A percentile compares a stretch with the other conserved stretches of the same genome.
Evolutionary conservation across 2,113 vertebrate species (phyloP).

Genomic region (Cacatua alba): DNA sequence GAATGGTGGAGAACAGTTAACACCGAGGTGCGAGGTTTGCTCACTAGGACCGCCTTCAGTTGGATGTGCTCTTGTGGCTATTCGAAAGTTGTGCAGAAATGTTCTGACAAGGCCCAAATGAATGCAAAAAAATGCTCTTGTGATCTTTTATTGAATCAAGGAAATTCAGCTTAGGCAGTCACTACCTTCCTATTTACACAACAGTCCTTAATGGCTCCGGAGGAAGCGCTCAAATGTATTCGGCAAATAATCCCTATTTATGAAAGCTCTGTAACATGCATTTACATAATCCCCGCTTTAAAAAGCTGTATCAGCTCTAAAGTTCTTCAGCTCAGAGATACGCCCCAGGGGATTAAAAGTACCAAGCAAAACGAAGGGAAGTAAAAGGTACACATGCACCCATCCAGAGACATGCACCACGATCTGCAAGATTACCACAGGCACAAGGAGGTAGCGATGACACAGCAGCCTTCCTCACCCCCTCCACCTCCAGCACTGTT

Average conservation of each 20-base stretch:
- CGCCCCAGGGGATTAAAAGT: constrained; percentile 26
- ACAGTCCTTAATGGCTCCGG: constrained; percentile 50
- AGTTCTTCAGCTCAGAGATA: constrained; percentile 49
- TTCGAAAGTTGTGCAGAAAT: constrained; percentile 11
- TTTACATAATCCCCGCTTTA: constrained; percentile 70
- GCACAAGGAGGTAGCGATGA: not conserved
- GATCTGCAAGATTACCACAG: not conserved
- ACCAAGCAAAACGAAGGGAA: constrained; percentile 19
- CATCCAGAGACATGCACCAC: not conserved
- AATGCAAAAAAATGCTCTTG: not conserved
- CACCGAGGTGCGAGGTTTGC: rapidly evolving
- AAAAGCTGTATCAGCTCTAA: constrained; percentile 42
- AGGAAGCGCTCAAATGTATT: constrained; percentile 46
- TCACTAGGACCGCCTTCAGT: not conserved
- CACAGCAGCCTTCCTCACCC: not conserved
- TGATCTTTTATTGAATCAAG: constrained; percentile 44
- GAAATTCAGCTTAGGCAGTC: constrained; percentile 39
- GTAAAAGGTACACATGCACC: not conserved
- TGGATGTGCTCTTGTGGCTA: not conserved
- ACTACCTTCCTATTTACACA: constrained; percentile 62
- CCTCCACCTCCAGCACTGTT: not conserved
- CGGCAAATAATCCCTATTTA: constrained; percentile 61
- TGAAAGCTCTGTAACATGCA: constrained; percentile 54
- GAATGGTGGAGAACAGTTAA: not conserved
- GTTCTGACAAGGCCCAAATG: not conserved